Percentiles rank a stretch among this genome's conserved stretches.
Evolutionary conservation across 2,888 invertebrate genomes (phyloP).

Genomic region (Cerceris ruficornis): DNA sequence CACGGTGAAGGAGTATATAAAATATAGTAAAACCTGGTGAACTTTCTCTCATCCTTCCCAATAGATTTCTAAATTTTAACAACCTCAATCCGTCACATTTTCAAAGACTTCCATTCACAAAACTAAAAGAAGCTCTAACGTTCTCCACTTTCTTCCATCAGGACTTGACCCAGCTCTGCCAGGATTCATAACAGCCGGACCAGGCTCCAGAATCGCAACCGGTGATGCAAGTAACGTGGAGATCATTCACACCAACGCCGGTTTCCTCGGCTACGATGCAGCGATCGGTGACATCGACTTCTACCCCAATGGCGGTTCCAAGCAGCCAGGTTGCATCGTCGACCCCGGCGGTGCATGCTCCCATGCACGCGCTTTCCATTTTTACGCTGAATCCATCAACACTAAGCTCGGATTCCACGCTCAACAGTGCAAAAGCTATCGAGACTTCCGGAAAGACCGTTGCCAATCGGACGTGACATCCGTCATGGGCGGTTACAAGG

Average conservation of each 20-base stretch:
- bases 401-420: conserved; percentile 59
- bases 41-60: background rate
- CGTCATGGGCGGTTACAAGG: conserved; percentile 61
- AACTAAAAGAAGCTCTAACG: background rate
- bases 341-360: conserved; percentile 72
- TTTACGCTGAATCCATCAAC: conserved; percentile 76
- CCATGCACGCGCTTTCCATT: conserved; percentile 71
- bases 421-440: conserved; percentile 38
- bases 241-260: conserved; percentile 79
- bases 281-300: conserved; percentile 79
- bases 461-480: conserved; percentile 31
- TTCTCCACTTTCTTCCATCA: conserved; percentile 39
- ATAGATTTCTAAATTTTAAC: background rate
- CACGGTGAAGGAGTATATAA: too few relatives aligned
- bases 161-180: conserved; percentile 81
- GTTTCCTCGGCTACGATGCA: conserved; percentile 72
- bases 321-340: conserved; percentile 72
- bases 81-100: background rate
- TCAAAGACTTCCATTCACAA: background rate
- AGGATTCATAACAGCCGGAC: conserved; percentile 65
- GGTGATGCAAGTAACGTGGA: conserved; percentile 78
- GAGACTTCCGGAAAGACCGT: conserved; percentile 24
- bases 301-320: conserved; percentile 79
- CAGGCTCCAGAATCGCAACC: conserved; percentile 71
- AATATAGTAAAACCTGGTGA: too few relatives aligned